These are phyloP conservation scores for Ochotona princeps DNA, from an alignment of 2,113 vertebrate species.

Conservation along the genomic window DNA sequence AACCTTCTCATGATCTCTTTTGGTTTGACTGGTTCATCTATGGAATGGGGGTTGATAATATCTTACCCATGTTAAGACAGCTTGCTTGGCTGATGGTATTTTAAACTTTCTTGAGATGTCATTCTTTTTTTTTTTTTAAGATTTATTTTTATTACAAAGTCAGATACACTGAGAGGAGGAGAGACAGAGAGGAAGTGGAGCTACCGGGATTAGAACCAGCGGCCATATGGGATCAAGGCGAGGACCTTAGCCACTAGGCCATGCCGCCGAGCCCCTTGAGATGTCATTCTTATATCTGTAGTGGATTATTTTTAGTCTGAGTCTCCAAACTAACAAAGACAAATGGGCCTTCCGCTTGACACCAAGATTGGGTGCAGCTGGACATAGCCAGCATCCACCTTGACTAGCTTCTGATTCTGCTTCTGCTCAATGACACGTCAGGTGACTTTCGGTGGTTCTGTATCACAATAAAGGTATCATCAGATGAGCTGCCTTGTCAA, in stretches of 20 bases:
- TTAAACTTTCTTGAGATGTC: constrained; percentile 14
- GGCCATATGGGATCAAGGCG: too few species aligned
- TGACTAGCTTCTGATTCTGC: not conserved
- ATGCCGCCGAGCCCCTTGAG: not conserved
- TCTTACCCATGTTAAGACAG: not conserved
- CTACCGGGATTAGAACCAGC: too few species aligned
- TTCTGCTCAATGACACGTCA: not conserved
- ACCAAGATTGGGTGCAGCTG: not conserved
- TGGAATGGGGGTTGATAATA: constrained; percentile 35
- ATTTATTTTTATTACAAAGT: too few species aligned
- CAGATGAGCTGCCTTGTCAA: not conserved
- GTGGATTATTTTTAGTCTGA: not conserved
- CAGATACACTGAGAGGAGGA: too few species aligned
- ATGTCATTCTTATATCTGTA: constrained; percentile 27
- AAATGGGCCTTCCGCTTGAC: not conserved
- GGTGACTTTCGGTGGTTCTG: not conserved
- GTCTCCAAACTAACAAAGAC: not conserved
- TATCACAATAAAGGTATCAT: not conserved
- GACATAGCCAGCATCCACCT: not conserved
- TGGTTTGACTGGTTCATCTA: not conserved
- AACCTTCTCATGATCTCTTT: not conserved
- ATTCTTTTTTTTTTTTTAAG: not conserved
- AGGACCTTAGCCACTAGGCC: too few species aligned
- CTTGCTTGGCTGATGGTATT: not conserved
- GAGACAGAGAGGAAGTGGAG: too few species aligned